Percentiles rank a stretch among this genome's conserved stretches.
phyloP scores from a whole-genome alignment of 2,113 vertebrate genomes.

The Platichthys flesus region DNA sequence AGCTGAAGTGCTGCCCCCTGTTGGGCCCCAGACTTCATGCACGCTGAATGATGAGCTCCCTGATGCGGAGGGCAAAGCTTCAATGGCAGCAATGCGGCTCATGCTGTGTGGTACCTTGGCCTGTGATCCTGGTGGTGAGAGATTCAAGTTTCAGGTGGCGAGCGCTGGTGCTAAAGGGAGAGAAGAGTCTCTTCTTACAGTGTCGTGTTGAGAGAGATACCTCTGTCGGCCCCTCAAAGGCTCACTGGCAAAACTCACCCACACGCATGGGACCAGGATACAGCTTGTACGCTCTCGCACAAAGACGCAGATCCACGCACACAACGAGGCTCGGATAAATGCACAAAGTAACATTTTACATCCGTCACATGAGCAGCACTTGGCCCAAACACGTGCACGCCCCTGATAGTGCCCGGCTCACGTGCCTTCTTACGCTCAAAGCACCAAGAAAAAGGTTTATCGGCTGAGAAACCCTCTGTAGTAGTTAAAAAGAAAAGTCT shows the following conservation, averaged over 20 bases:
- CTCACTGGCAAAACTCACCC: conserved; percentile 38
- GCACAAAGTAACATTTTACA: background rate
- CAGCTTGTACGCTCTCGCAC: conserved; percentile 3
- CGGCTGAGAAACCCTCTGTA: conserved; percentile 14
- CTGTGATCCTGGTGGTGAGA: conserved; percentile 68
- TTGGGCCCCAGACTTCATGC: conserved; percentile 50
- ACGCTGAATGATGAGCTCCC: conserved; percentile 51
- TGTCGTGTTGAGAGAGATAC: conserved; percentile 67
- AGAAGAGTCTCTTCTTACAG: conserved; percentile 75
- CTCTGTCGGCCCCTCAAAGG: conserved; percentile 77
- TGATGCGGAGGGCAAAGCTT: conserved; percentile 39
- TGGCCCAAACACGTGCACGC: background rate
- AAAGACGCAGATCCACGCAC: conserved; percentile 11
- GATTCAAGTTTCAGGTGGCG: conserved; percentile 73
- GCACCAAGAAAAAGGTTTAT: conserved; percentile 5
- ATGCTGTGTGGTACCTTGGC: conserved; percentile 61
- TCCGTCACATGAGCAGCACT: background rate
- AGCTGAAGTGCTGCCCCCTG: conserved; percentile 74
- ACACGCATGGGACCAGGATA: conserved; percentile 9
- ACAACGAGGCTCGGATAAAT: conserved; percentile 1
- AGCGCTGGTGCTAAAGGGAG: conserved; percentile 69
- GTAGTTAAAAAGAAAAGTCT: conserved; percentile 48
- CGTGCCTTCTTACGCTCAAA: background rate
- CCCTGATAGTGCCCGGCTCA: background rate
- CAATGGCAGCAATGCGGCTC: conserved; percentile 41